Evolutionary conservation across 2,888 invertebrate species (phyloP), one percentile per base, ranked within the genome.

Genomic region (Drosophila ustulata): DNA sequence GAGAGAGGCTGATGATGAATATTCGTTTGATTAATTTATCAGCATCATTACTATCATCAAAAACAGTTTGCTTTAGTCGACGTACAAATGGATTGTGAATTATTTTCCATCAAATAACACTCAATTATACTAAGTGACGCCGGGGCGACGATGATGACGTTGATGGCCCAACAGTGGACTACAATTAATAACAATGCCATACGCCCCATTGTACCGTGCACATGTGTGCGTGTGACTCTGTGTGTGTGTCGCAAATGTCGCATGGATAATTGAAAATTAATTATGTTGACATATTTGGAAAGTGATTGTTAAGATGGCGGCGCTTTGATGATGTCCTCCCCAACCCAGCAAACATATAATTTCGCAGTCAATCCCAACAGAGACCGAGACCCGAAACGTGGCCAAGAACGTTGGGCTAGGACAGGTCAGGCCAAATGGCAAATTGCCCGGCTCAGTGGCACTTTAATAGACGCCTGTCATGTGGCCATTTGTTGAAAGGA

Each of bases 261-360:
- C 79, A 63, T 66, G 80, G 78, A 73, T 86, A 86, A 86, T 86
- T 86, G 85, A 88, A 86, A 86, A 88, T 86, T 86, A 86, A 86
- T 88, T 88, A 85, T 88, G 89, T 86, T 86, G 88, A 88, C 87
- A 76, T 88, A 87, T 85, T 88, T 76, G 75, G 70, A 81, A 87
- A 83, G 81, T 86, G 81, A 88, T 85, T 85, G 84, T 77, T 73
- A 76, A 76, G 74, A 76, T 76, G 70, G 68, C 65, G 53, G 49
- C 51, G 72, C 69, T 41, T 43, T 66, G 68, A 69, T 76, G 82
- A 78, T 86, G 74, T 56, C 63, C 50, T 41, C 59, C 65, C 50
- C 47, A 65, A 9, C 1, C 18, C 18, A 18, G 3, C 32, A 32
- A n/a, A 63, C 72, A 64, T 82, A 79, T 70, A 75, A 82, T 82